A percentile compares a stretch with the other conserved stretches of the same genome.
phyloP scores from a whole-genome alignment of 1,140 invertebrate species.

The Gonioctena quinquepunctata region DNA sequence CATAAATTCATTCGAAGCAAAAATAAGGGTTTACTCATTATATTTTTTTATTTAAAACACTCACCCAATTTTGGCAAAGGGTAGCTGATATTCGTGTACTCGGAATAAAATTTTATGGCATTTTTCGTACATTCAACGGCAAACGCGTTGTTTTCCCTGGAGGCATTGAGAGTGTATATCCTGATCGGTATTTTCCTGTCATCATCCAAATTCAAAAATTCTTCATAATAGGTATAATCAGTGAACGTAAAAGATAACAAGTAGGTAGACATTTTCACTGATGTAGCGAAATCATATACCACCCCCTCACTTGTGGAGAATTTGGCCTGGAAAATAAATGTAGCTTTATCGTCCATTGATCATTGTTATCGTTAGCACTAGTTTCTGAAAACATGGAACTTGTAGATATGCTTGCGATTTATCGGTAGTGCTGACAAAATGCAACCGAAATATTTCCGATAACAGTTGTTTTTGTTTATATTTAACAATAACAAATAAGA shows the following conservation, averaged over 20 bases:
- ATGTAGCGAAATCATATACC: slow-evolving; percentile 65
- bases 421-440: too few species aligned
- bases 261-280: slow-evolving; percentile 80
- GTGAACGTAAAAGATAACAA: slow-evolving; percentile 75
- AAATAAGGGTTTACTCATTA: too few species aligned
- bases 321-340: slow-evolving; percentile 11
- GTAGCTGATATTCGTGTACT: slow-evolving; percentile 75
- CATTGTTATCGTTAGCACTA: too few species aligned
- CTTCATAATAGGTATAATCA: slow-evolving; percentile 66
- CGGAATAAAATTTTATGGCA: slow-evolving; percentile 74
- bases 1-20: too few species aligned
- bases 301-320: slow-evolving; percentile 15
- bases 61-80: slow-evolving; percentile 65
- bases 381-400: too few species aligned
- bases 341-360: not conserved
- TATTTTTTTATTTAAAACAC: too few species aligned
- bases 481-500: too few species aligned
- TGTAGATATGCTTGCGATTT: too few species aligned
- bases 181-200: slow-evolving; percentile 60
- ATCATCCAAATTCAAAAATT: slow-evolving; percentile 43
- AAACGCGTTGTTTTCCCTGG: slow-evolving; percentile 62
- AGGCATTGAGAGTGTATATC: slow-evolving; percentile 70
- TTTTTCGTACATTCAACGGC: slow-evolving; percentile 70
- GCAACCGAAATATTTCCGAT: too few species aligned
- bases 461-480: too few species aligned